Base-by-base conservation (phyloP, 2,797 vertebrate genomes). In the Pseudotriccus pelzelni region DNA sequence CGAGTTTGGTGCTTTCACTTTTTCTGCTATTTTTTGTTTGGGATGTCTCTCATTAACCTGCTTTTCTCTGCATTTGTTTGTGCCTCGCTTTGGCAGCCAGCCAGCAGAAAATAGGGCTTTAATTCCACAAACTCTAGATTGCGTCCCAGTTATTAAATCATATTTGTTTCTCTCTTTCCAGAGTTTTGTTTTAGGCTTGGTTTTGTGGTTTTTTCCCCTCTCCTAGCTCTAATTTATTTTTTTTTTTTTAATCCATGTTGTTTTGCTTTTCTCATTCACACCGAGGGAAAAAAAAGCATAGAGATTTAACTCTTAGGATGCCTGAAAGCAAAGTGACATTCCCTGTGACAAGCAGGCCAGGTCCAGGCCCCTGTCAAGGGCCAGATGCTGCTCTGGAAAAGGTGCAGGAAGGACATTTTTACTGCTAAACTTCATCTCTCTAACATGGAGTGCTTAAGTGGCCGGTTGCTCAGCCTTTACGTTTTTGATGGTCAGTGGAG, bases 41-140 rank as follows among this genome's bases (percentile, higher is more conserved):
- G 66, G 74, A 92, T 87, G 94, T 80, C 85, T 94, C 91, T 95
- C 90, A 90, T 96, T 97, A 96, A 97, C 96, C 93, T 96, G 90
- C 93, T 96, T 96, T 95, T 84, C 74, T 89, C 75, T 90, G 85
- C 60, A 64, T 94, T 92, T 88, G 70, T 94, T 91, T 94, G 90
- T 95, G 89, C 60, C 77, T 91, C 18, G 8, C 22, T 78, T 90
- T 95, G 97, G 96, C 96, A 94, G 90, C 58, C 85, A 88, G 85
- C 93, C 95, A 97, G 89, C 2, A 72, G 74, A 89, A 93, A 94
- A 63, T 70, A 91, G 58, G 46, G 76, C 56, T 95, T 83, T 88
- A 93, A 94, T 92, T 94, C 92, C 84, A 89, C 86, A 91, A 63
- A 64, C 90, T 56, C 46, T 39, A 84, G 83, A 72, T 77, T 81